Percentiles rank a stretch among this genome's conserved stretches.
These are phyloP conservation scores for Pseudochaenichthys georgianus DNA, from an alignment of 2,797 vertebrate genomes.

Conservation along the genomic window DNA sequence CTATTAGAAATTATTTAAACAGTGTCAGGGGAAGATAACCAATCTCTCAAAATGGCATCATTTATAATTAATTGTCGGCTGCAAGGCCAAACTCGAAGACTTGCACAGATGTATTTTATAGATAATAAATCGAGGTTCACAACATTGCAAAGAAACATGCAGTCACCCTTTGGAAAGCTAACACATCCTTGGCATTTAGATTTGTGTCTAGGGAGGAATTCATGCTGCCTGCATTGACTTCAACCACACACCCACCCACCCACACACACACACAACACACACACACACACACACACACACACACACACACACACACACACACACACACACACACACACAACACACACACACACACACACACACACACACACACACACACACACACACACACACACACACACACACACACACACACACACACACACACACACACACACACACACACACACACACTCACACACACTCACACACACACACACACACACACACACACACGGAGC, in stretches of 20 bases:
- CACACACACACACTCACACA: not conserved
- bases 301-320: no score
- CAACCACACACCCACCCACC: no score
- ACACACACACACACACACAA: no score
- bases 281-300: no score
- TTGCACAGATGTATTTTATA: not conserved
- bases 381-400: no score
- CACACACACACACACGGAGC: not conserved
- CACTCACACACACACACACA: no score
- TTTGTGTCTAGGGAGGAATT: constrained; percentile 36
- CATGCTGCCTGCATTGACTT: constrained; percentile 3
- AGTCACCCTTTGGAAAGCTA: constrained; percentile 11
- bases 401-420: constrained; percentile 8
- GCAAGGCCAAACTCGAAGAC: not conserved
- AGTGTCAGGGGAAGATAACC: not conserved
- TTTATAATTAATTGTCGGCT: not conserved
- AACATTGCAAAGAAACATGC: not conserved
- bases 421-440: no score
- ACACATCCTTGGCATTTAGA: constrained; percentile 31
- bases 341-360: no score
- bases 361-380: no score
- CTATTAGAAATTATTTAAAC: not conserved
- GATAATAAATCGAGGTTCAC: not conserved
- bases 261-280: no score
- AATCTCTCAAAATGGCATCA: not conserved